phyloP scores from a whole-genome alignment of 2,113 vertebrate species.

The Campylomormyrus tamandua region DNA sequence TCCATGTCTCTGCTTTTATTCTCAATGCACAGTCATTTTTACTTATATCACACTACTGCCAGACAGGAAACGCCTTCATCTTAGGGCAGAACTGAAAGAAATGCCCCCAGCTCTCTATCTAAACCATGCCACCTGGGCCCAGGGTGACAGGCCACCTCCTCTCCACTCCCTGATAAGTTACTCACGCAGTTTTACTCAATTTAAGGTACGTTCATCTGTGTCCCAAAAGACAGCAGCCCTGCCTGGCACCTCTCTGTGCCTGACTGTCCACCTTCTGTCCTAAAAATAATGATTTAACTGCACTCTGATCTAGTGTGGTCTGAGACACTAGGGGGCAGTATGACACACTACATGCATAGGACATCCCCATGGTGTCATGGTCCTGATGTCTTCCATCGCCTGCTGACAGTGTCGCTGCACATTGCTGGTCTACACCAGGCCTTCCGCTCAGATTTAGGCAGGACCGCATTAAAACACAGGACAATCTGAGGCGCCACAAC shows the following conservation, averaged over 20 bases:
- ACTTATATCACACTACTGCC: neutral
- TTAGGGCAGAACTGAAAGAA: neutral
- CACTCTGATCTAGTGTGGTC: neutral
- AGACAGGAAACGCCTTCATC: neutral
- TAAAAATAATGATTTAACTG: neutral
- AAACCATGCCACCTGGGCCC: neutral
- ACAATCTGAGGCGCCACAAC: neutral
- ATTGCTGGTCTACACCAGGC: neutral
- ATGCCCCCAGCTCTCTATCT: neutral
- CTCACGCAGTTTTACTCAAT: neutral
- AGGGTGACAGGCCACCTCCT: neutral
- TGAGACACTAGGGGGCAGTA: neutral
- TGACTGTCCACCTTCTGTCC: neutral
- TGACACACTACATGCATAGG: neutral
- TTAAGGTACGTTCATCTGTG: neutral
- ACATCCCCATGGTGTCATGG: neutral
- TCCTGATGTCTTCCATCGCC: neutral
- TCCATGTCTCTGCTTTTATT: neutral
- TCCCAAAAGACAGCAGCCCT: neutral
- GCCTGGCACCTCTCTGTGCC: neutral
- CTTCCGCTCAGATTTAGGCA: neutral
- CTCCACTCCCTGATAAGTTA: neutral
- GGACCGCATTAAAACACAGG: neutral
- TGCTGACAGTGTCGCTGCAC: neutral
- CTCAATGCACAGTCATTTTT: neutral